Base-by-base conservation (phyloP, 2,888 invertebrate species). In the Thumatha senex region DNA sequence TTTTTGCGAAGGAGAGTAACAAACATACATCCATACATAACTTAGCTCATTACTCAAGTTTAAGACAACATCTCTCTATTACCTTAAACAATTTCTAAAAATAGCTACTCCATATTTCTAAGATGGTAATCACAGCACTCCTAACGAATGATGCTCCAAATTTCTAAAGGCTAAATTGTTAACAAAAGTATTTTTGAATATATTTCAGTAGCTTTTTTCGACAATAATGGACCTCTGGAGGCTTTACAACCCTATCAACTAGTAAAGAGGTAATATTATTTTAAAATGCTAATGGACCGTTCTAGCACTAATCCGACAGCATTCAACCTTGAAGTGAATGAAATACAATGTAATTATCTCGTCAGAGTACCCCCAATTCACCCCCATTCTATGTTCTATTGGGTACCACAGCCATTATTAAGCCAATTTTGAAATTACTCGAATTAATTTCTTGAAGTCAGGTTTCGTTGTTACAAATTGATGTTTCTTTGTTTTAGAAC, bases 271-370 rank as follows among this genome's bases (percentile, higher is more conserved):
- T 48, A 48, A 57, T 54, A 57, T 65, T 58, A 61, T 61, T 66
- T 60, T 58, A 56, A 58, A 66, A 63, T 52, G 47, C 51, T 60
- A 60, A 67, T 56, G 29, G 54, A 40, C 38, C 36, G 36, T 43
- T 67, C 51, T 41, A 48, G 56, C 40, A 46, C 50, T 60, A 54
- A 65, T 54, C 57, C 51, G 43, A 12, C 47, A 47, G 51, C 44
- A 59, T 60, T 60, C 52, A 53, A 38, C 62, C 61, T 56, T 62
- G 50, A 54, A 66, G 46, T 61, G 53, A 56, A 52, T 66, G 58
- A 63, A 64, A 62, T 63, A 54, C 64, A 64, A 67, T 64, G 54
- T 64, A 68, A 73, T 71, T 64, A 62, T 69, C 62, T 67, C 61
- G 51, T 67, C 66, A 65, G 52, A 46, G 47, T 51, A 51, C 54